Evolutionary conservation across 1,140 invertebrate species (phyloP).

Genomic region (Solenopsis fugax): DNA sequence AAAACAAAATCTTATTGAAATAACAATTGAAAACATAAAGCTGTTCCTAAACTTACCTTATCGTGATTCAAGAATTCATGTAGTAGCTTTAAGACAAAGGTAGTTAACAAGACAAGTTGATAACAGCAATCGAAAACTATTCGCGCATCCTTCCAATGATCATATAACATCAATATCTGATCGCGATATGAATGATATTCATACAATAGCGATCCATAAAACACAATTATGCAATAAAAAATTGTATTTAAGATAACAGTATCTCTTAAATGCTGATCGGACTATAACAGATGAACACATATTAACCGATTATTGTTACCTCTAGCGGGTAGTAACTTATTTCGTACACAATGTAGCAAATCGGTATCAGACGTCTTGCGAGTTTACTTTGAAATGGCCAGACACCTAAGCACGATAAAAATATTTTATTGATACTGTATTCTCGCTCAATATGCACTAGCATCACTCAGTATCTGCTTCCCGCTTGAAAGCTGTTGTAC

Average conservation of each 20-base stretch:
- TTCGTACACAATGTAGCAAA: background rate
- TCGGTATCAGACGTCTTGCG: background rate
- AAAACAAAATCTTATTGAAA: background rate
- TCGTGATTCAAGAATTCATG: conserved; percentile 29
- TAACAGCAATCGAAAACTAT: background rate
- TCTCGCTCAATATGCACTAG: conserved; percentile 5
- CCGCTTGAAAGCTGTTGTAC: background rate
- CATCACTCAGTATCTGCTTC: background rate
- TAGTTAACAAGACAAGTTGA: background rate
- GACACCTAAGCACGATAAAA: conserved; percentile 3
- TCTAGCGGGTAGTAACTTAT: conserved; percentile 13
- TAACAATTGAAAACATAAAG: background rate
- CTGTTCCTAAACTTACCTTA: background rate
- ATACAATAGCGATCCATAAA: background rate
- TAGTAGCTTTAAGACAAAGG: background rate
- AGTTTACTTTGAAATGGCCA: background rate
- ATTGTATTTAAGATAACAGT: background rate
- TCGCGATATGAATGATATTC: background rate
- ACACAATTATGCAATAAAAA: background rate
- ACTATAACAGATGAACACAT: background rate
- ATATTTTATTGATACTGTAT: conserved; percentile 22
- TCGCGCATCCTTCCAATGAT: background rate
- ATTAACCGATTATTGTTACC: background rate
- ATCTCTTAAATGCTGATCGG: background rate
- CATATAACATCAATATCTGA: background rate